Evolutionary conservation across 2,888 invertebrate species (phyloP).

Genomic region (Melinaea menophilus): DNA sequence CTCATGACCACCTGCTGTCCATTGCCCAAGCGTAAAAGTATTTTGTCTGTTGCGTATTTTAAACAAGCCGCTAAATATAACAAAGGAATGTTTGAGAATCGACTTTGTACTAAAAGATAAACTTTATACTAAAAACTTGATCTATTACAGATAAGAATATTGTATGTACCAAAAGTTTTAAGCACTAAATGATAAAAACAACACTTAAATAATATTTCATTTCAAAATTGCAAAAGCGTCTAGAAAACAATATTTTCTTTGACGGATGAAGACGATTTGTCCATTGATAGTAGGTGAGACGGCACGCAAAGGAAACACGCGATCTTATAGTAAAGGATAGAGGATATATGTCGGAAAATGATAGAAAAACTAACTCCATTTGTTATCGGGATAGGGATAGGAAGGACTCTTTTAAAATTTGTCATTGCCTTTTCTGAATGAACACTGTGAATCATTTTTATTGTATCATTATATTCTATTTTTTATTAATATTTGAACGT

Average conservation of each 20-base stretch:
- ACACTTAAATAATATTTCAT: conserved; percentile 6
- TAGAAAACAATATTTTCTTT: conserved; percentile 17
- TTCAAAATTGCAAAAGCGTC: neutral
- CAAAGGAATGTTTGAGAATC: no score
- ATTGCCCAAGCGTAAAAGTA: neutral
- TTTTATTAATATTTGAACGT: no score
- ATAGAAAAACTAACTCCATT: conserved; percentile 18
- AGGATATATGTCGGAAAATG: conserved; percentile 26
- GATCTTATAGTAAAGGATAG: conserved; percentile 32
- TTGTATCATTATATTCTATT: no score
- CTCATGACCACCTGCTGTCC: conserved; percentile 23
- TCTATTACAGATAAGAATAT: neutral
- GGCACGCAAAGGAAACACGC: conserved; percentile 47
- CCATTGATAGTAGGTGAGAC: conserved; percentile 41
- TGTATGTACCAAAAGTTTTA: neutral
- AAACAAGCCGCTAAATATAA: no score
- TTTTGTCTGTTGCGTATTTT: no score
- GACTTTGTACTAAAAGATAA: no score
- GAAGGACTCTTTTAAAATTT: neutral
- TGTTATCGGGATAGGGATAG: conserved; percentile 19
- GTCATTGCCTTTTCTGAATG: neutral
- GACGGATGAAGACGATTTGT: conserved; percentile 43
- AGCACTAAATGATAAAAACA: neutral
- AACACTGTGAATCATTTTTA: no score
- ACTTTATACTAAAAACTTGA: no score